Conservation (phyloP, 2,797 vertebrate genomes). For the Denticeps clupeoides region DNA sequence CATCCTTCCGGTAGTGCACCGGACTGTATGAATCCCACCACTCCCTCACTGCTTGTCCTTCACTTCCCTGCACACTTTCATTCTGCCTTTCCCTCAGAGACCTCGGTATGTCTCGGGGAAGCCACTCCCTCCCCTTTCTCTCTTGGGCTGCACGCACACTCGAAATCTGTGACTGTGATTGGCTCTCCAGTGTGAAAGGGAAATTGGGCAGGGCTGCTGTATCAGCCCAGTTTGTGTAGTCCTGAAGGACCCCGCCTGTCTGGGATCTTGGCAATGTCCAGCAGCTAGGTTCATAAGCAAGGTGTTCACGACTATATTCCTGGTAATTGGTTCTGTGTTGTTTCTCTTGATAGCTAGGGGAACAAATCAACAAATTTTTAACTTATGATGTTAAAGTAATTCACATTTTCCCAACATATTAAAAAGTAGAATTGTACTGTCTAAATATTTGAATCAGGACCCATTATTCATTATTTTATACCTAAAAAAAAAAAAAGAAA, state of each 20-base stretch:
- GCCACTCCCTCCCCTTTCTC: constrained; percentile 42
- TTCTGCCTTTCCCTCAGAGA: constrained; percentile 4
- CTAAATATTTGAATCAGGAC: too few relatives aligned
- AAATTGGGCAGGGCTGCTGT: constrained; percentile 34
- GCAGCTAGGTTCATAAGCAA: constrained; percentile 34
- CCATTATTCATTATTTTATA: too few relatives aligned
- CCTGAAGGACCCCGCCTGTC: constrained; percentile 34
- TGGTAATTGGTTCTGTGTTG: constrained; percentile 37
- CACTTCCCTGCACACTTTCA: constrained; percentile 28
- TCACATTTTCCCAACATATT: not conserved
- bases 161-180: constrained; percentile 26
- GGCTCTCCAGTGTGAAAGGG: constrained; percentile 37
- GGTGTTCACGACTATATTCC: constrained; percentile 33
- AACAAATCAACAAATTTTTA: constrained; percentile 13
- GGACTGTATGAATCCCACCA: constrained; percentile 36
- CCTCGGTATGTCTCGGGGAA: constrained; percentile 26
- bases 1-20: constrained; percentile 34
- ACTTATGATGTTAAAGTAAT: not conserved
- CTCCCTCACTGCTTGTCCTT: constrained; percentile 34
- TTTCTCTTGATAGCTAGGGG: constrained; percentile 43
- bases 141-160: constrained; percentile 32
- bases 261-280: constrained; percentile 44
- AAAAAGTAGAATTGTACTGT: too few relatives aligned
- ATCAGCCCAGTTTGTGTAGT: constrained; percentile 41
- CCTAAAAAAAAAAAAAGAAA: too few relatives aligned